A percentile compares a stretch with the other conserved stretches of the same genome.
These are phyloP conservation scores for Sinonovacula constricta DNA, from an alignment of 1,140 invertebrate genomes.

Conservation along the genomic window DNA sequence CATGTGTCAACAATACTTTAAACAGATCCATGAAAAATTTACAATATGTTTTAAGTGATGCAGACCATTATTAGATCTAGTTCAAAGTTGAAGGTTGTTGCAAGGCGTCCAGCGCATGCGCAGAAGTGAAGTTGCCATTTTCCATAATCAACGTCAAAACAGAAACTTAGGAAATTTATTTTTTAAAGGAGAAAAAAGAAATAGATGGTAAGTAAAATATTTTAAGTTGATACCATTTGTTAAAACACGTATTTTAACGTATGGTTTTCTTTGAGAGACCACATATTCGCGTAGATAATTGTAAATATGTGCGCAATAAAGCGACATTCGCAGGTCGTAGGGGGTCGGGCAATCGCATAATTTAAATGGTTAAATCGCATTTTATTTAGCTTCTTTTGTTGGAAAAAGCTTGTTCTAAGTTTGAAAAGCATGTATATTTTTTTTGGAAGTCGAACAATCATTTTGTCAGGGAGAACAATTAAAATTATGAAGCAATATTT, in stretches of 20 bases:
- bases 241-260: not conserved
- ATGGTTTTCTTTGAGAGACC: not conserved
- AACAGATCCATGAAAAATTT: no score
- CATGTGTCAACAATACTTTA: no score
- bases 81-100: no score
- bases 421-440: not conserved
- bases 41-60: no score
- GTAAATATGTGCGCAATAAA: no score
- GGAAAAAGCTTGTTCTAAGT: not conserved
- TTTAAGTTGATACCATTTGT: not conserved
- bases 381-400: not conserved
- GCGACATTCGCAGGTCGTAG: no score
- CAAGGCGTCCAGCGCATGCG: not conserved
- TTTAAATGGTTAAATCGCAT: not conserved
- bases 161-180: not conserved
- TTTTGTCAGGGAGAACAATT: not conserved
- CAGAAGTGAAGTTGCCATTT: not conserved
- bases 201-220: not conserved
- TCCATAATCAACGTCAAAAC: not conserved
- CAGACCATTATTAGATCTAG: no score
- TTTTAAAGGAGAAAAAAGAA: not conserved
- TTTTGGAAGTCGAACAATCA: not conserved
- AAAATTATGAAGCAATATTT: not conserved
- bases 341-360: no score
- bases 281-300: not conserved